Percentiles rank a stretch among this genome's conserved stretches.
phyloP scores from a whole-genome alignment of 2,888 invertebrate species.

The Brachyopa scutellaris region DNA sequence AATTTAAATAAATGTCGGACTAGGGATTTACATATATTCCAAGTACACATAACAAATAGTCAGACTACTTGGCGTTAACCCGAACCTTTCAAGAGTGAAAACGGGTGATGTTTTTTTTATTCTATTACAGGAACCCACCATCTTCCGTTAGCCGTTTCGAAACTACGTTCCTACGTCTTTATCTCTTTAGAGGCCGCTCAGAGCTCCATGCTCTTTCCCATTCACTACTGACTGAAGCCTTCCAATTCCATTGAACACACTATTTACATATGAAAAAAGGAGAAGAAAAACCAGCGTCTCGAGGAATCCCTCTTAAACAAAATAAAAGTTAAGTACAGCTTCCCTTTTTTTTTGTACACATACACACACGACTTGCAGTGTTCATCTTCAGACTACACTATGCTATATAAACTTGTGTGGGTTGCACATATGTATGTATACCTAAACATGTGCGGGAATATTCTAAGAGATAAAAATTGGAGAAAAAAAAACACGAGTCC shows the following conservation, averaged over 20 bases:
- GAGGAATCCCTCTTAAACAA: constrained; percentile 46
- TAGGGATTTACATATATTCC: constrained; percentile 37
- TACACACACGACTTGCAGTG: too few species aligned
- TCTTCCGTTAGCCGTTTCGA: constrained; percentile 4
- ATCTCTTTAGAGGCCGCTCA: constrained; percentile 10
- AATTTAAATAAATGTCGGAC: constrained; percentile 44
- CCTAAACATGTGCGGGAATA: neutral
- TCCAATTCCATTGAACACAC: constrained; percentile 33
- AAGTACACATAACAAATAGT: constrained; percentile 44
- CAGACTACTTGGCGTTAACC: constrained; percentile 21
- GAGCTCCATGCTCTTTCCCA: neutral
- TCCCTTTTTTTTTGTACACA: neutral
- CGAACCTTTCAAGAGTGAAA: neutral
- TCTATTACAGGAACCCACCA: neutral
- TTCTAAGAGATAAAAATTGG: constrained; percentile 7
- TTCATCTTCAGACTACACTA: neutral
- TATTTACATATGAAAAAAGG: constrained; percentile 27
- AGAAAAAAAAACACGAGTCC: constrained; percentile 8
- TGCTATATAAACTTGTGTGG: constrained; percentile 12
- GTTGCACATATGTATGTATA: neutral
- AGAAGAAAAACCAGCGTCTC: neutral
- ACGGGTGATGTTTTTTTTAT: neutral
- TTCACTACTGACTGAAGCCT: constrained; percentile 16
- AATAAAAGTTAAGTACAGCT: constrained; percentile 52
- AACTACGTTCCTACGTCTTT: constrained; percentile 7